Conservation (phyloP, 1,140 invertebrate genomes). For the Pomacea maculata region DNA sequence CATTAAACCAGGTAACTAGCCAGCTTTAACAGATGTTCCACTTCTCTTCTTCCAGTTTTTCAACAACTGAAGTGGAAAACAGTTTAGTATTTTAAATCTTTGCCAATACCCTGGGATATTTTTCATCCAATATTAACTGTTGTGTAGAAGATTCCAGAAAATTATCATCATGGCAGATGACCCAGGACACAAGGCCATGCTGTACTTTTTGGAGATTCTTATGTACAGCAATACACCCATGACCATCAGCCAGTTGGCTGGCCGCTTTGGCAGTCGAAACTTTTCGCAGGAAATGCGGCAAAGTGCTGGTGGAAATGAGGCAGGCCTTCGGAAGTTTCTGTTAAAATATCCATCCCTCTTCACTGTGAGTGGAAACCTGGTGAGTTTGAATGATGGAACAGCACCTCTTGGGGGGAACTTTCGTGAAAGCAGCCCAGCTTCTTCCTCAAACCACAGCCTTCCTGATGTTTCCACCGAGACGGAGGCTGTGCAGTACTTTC, state of each 20-base stretch:
- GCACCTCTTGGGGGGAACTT: slow-evolving; percentile 57
- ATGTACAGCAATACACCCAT: slow-evolving; percentile 64
- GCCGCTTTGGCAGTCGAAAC: slow-evolving; percentile 64
- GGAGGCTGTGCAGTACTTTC: slow-evolving; percentile 67
- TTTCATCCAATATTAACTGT: no score
- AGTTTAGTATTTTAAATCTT: no score
- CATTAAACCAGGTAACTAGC: no score
- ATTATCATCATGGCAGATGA: slow-evolving; percentile 61
- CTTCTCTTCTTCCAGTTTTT: no score
- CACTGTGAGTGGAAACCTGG: slow-evolving; percentile 64
- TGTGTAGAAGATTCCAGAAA: no score
- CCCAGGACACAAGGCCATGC: slow-evolving; percentile 66
- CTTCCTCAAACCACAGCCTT: slow-evolving; percentile 46
- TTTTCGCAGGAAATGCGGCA: slow-evolving; percentile 66
- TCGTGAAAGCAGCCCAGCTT: slow-evolving; percentile 56
- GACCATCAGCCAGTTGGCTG: slow-evolving; percentile 64
- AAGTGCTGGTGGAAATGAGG: slow-evolving; percentile 65
- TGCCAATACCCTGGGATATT: no score
- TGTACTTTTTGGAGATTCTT: slow-evolving; percentile 67
- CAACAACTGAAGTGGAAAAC: no score
- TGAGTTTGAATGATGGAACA: slow-evolving; percentile 60
- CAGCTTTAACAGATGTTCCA: no score
- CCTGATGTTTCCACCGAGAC: slow-evolving; percentile 64
- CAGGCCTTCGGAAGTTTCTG: slow-evolving; percentile 65
- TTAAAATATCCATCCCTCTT: slow-evolving; percentile 67